Percentiles rank a stretch among this genome's conserved stretches.
Conservation (phyloP, 1,140 invertebrate species). For the Coenobita brevimanus region DNA sequence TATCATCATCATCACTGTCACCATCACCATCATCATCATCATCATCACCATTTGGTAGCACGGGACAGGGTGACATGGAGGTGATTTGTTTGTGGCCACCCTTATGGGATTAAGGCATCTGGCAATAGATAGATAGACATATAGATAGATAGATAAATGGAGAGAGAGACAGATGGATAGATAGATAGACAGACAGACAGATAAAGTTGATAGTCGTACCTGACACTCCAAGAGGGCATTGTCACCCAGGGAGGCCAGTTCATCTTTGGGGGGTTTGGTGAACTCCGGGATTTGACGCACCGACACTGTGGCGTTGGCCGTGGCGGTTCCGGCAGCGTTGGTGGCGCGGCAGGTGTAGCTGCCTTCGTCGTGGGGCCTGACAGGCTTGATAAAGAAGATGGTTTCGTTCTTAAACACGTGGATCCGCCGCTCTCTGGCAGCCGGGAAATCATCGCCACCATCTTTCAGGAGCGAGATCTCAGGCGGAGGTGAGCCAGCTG, state of each 20-base stretch:
- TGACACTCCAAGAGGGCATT: constrained; percentile 65
- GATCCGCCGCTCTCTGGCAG: constrained; percentile 93
- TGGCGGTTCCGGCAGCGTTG: constrained; percentile 86
- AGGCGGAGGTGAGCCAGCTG: constrained; percentile 89
- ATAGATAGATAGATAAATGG: too few species aligned
- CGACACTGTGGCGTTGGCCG: constrained; percentile 90
- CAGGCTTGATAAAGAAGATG: constrained; percentile 92
- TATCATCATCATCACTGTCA: too few species aligned
- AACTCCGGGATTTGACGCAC: constrained; percentile 76
- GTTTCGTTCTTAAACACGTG: constrained; percentile 93
- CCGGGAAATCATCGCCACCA: constrained; percentile 95
- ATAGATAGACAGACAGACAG: too few species aligned
- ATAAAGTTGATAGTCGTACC: constrained; percentile 17
- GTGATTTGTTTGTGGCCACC: too few species aligned
- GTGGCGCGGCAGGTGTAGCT: constrained; percentile 95
- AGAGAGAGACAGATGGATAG: too few species aligned
- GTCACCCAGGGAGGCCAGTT: constrained; percentile 57
- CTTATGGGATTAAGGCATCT: too few species aligned
- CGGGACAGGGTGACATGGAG: too few species aligned
- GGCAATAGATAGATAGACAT: too few species aligned
- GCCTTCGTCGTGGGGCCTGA: constrained; percentile 90
- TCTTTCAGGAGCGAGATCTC: constrained; percentile 90
- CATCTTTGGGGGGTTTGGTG: constrained; percentile 45
- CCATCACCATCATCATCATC: too few species aligned
- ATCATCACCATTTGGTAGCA: too few species aligned